Base-by-base conservation (phyloP, 2,113 vertebrate species). In the Perccottus glenii region DNA sequence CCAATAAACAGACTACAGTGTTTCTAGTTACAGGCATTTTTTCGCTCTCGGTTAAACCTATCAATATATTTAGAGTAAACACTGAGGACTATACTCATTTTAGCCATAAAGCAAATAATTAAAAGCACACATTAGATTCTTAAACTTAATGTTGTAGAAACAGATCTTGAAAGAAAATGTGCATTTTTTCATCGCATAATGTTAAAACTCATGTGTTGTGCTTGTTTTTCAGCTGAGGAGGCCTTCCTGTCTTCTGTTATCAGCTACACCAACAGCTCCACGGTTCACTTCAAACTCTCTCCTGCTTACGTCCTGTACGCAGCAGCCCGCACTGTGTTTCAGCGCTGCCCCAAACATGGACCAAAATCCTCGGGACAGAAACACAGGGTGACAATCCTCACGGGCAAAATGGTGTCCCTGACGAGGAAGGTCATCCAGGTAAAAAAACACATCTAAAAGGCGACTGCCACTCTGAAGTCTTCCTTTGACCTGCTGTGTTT, bases 201-300 rank as follows among this genome's bases (percentile, higher is more conserved):
- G 19, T 27, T 27, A 27, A 27, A 27, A 27, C 19, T 1, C 19
- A 3, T 27, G 19, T 27, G 19, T 2, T 27, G 19, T 27, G 19
- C 75, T 84, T 66, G 68, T 80, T 81, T 71, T 64, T 35, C 64
- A 7, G 48, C 64, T 47, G 44, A 19, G 15, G 55, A 58, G 4
- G 36, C 38, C 4, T 38, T 58, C 86, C 89, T 98, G 48, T 94
- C 93, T 57, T 95, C 96, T 42, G 93, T 98, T 77, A 94, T 98
- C 77, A 96, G 95, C 71, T 95, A 96, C 75, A 95, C 95, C 19
- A 97, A 95, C 81, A 98, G 96, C 85, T 96, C 96, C 0, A 98
- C 96, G 0, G 94, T 96, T 36, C 95, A 98, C 67, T 98, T 98
- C 80, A 96, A 95, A 78, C 86, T 98, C 35, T 96, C 95, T 0